Evolutionary conservation across 2,888 invertebrate genomes (phyloP).

Genomic region (Orthosia cruda): DNA sequence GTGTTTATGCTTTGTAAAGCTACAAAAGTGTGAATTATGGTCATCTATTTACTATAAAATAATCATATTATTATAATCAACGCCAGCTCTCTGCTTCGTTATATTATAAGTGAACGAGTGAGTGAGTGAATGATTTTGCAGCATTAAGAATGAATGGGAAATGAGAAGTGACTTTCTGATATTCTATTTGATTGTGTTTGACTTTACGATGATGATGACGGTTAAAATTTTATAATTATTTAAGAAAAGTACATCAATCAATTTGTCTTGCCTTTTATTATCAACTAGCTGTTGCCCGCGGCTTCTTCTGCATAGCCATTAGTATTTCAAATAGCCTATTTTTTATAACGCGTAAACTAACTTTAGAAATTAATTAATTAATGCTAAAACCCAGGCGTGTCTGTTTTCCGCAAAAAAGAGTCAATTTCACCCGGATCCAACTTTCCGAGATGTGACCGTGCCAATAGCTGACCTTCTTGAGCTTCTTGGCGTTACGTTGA

Average conservation of each 20-base stretch:
- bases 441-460: too few species aligned
- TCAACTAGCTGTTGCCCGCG: too few species aligned
- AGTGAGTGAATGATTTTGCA: conserved; percentile 34
- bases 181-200: conserved; percentile 30
- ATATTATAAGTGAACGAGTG: conserved; percentile 27
- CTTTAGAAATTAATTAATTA: too few species aligned
- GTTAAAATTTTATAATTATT: conserved; percentile 3
- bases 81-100: conserved; percentile 16
- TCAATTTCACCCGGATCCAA: too few species aligned
- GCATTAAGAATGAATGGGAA: conserved; percentile 17
- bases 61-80: conserved; percentile 13
- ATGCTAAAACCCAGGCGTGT: too few species aligned
- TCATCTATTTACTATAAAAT: not conserved
- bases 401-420: too few species aligned
- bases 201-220: not conserved
- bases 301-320: too few species aligned
- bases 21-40: not conserved
- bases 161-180: conserved; percentile 36
- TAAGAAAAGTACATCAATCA: not conserved
- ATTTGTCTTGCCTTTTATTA: not conserved
- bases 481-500: too few species aligned
- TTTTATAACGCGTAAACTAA: too few species aligned
- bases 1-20: conserved; percentile 6
- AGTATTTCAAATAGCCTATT: too few species aligned
- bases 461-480: too few species aligned